phyloP scores from a whole-genome alignment of 2,113 vertebrate species.

The Trichomycterus rosablanca region DNA sequence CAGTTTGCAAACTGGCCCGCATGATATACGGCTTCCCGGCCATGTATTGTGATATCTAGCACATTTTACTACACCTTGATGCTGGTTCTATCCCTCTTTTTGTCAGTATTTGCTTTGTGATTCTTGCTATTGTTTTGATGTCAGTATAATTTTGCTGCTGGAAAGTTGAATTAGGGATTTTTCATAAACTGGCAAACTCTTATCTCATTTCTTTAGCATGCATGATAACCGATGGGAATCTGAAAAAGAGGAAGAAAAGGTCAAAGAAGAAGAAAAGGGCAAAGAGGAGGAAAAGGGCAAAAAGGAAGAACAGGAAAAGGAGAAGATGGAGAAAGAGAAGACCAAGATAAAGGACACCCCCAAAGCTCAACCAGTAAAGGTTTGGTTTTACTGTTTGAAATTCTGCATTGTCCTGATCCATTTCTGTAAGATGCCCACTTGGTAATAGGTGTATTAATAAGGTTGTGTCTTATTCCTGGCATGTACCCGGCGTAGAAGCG shows the following conservation, averaged over 20 bases:
- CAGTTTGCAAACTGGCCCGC: too few species aligned
- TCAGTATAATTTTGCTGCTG: too few species aligned
- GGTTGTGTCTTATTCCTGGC: not conserved
- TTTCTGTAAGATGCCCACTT: not conserved
- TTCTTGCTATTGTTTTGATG: too few species aligned
- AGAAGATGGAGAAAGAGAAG: conserved; percentile 34
- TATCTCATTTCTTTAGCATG: too few species aligned
- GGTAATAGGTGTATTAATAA: not conserved
- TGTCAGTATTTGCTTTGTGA: too few species aligned
- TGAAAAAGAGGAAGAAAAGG: conserved; percentile 54
- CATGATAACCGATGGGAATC: conserved; percentile 89
- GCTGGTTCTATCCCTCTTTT: too few species aligned
- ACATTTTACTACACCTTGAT: too few species aligned
- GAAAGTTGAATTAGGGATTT: too few species aligned
- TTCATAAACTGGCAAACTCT: too few species aligned
- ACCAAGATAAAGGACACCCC: conserved; percentile 35
- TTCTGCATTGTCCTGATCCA: not conserved
- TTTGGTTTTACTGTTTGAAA: conserved; percentile 19
- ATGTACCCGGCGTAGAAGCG: conserved; percentile 45
- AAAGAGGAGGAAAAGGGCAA: not conserved
- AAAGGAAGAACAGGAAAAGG: conserved; percentile 4
- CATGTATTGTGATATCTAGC: too few species aligned
- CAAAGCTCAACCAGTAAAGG: conserved; percentile 50
- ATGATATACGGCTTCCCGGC: too few species aligned
- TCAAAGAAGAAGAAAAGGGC: conserved; percentile 47